phyloP scores from a whole-genome alignment of 2,888 invertebrate genomes.

The Steinernema scapterisci region DNA sequence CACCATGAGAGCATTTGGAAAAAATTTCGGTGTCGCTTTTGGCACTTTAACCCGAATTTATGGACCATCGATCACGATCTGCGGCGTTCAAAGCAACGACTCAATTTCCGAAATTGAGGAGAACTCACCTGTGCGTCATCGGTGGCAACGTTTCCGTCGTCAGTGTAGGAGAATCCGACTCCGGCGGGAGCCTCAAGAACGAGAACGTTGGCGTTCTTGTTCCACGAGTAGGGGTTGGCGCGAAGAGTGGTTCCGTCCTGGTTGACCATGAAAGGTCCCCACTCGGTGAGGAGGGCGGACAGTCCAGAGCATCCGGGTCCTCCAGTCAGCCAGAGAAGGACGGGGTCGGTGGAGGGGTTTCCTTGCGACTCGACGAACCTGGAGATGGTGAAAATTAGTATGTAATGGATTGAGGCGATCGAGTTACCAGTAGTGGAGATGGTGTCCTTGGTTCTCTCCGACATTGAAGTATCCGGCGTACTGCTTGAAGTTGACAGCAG shows the following conservation, averaged over 20 bases:
- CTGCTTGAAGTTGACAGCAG: slow-evolving; percentile 68
- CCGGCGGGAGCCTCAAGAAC: slow-evolving; percentile 72
- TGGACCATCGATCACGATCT: too few relatives aligned
- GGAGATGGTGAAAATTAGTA: slow-evolving; percentile 33
- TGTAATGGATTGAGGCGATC: neutral
- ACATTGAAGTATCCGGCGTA: slow-evolving; percentile 69
- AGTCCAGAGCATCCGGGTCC: slow-evolving; percentile 59
- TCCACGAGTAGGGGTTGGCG: slow-evolving; percentile 67
- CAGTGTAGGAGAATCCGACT: slow-evolving; percentile 72
- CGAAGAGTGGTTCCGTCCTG: slow-evolving; percentile 64
- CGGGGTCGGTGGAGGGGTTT: slow-evolving; percentile 68
- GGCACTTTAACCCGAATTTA: too few relatives aligned
- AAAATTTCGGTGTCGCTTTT: too few relatives aligned
- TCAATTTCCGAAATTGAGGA: too few relatives aligned
- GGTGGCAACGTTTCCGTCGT: slow-evolving; percentile 68
- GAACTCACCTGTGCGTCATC: slow-evolving; percentile 66
- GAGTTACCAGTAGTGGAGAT: slow-evolving; percentile 69
- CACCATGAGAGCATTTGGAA: too few relatives aligned
- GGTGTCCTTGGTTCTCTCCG: slow-evolving; percentile 52
- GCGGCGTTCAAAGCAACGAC: too few relatives aligned
- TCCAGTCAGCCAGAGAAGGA: slow-evolving; percentile 70
- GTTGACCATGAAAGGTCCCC: slow-evolving; percentile 69
- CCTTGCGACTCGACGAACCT: slow-evolving; percentile 62
- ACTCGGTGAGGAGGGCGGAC: slow-evolving; percentile 58
- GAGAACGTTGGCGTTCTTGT: slow-evolving; percentile 70